Conservation (phyloP, 64 coral and sea anemone species). For the Trachythela sp. region DNA sequence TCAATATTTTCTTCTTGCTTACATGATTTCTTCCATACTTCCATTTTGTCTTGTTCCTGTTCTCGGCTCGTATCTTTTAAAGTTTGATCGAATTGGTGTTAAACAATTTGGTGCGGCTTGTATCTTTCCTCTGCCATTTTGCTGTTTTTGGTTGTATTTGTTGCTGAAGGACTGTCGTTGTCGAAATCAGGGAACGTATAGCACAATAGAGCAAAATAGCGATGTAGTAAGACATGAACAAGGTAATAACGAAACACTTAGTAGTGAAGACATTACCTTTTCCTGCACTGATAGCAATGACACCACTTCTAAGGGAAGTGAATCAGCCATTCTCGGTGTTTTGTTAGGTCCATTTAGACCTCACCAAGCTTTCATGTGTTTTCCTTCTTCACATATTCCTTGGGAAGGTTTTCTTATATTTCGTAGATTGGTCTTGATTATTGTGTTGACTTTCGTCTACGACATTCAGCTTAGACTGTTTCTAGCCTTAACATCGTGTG, state of each 20-base stretch:
- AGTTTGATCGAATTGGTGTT: neutral
- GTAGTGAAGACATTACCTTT: neutral
- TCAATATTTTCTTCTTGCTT: conserved; percentile 9
- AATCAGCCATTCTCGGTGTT: neutral
- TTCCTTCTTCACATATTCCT: neutral
- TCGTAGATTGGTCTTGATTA: neutral
- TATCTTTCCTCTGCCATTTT: conserved; percentile 6
- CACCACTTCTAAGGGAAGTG: neutral
- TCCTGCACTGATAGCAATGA: too few species aligned
- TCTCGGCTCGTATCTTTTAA: neutral
- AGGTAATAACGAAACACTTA: too few species aligned
- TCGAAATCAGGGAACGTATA: too few species aligned
- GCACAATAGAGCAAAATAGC: too few species aligned
- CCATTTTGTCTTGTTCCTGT: neutral
- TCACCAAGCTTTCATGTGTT: neutral
- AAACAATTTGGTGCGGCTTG: neutral
- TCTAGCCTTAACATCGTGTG: neutral
- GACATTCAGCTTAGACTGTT: neutral
- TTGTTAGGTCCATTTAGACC: neutral
- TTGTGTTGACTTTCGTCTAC: neutral
- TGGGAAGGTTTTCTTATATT: conserved; percentile 5
- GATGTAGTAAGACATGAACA: too few species aligned
- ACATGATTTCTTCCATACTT: neutral
- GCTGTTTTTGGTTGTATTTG: conserved; percentile 1
- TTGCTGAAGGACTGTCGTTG: neutral